Conservation (phyloP, 2,888 invertebrate genomes). For the Sminthurides aquaticus region DNA sequence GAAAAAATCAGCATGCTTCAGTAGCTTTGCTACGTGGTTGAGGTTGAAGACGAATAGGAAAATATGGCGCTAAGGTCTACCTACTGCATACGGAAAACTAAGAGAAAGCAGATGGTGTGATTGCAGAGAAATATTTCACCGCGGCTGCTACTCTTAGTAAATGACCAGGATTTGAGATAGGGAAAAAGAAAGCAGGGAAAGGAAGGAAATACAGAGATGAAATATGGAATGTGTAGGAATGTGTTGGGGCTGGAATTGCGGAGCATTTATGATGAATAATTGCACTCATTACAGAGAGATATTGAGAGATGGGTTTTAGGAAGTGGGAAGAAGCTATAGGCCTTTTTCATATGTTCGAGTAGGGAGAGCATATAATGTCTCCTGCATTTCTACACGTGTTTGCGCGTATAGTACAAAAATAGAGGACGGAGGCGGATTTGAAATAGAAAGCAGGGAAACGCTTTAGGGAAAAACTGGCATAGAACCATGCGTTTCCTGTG, state of each 20-base stretch:
- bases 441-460: background rate
- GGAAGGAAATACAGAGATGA: background rate
- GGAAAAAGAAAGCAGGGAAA: background rate
- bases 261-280: constrained; percentile 22
- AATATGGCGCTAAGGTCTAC: no score
- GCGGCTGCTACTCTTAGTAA: no score
- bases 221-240: background rate
- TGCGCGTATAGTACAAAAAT: no score
- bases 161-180: background rate
- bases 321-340: no score
- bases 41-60: no score
- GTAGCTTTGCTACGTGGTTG: no score
- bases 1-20: no score
- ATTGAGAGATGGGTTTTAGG: background rate
- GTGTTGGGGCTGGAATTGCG: background rate
- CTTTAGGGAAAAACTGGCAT: background rate
- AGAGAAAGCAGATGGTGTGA: background rate
- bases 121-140: background rate
- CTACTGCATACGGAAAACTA: no score
- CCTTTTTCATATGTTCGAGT: no score
- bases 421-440: background rate
- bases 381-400: no score
- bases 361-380: no score
- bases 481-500: background rate
- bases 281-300: constrained; percentile 16